Percentiles rank a stretch among this genome's conserved stretches.
Evolutionary conservation across 2,797 vertebrate species (phyloP).

Genomic region (Manis javanica): DNA sequence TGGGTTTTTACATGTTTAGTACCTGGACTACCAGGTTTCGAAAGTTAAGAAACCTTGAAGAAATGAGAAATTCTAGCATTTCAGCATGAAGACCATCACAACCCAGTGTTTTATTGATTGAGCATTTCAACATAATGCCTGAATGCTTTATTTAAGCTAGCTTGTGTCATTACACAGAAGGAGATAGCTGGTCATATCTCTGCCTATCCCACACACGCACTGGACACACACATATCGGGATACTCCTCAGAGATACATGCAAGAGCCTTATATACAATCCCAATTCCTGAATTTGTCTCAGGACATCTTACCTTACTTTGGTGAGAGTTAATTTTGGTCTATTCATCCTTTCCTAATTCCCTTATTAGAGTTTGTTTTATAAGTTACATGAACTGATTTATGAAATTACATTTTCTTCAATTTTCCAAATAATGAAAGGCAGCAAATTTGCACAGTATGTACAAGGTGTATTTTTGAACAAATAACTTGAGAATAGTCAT

Average conservation of each 20-base stretch:
- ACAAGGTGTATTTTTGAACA: background rate
- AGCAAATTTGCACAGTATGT: background rate
- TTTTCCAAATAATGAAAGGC: background rate
- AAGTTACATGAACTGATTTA: background rate
- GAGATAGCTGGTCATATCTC: background rate
- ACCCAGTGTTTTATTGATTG: background rate
- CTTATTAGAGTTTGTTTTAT: background rate
- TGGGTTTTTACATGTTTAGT: background rate
- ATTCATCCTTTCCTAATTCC: background rate
- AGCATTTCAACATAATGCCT: background rate
- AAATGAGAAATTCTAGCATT: background rate
- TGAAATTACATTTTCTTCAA: background rate
- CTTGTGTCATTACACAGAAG: background rate
- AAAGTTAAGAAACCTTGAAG: background rate
- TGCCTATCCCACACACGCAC: too few relatives aligned
- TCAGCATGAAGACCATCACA: background rate
- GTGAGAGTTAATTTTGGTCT: background rate
- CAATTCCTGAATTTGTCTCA: background rate
- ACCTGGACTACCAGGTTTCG: too few relatives aligned
- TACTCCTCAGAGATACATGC: too few relatives aligned
- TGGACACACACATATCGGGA: too few relatives aligned
- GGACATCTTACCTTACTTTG: background rate
- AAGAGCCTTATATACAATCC: background rate
- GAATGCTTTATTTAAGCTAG: background rate
- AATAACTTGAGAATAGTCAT: background rate